phyloP scores from a whole-genome alignment of 2,797 vertebrate genomes.

The Australoheros facetus region DNA sequence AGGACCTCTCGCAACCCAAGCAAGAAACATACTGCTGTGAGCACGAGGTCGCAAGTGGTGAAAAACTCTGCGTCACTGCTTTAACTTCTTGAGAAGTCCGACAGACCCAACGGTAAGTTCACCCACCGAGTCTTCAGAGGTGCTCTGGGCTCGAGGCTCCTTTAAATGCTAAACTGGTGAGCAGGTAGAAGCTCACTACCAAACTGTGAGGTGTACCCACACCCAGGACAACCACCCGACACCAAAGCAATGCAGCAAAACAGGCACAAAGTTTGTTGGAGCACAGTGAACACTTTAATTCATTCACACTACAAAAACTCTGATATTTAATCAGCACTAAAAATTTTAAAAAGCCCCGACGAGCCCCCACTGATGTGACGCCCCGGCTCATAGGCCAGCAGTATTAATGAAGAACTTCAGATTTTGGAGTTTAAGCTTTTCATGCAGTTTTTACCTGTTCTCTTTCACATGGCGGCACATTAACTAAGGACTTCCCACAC shows the following conservation, averaged over 20 bases:
- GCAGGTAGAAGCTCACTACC: too few relatives aligned
- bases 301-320: fast-evolving
- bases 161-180: too few relatives aligned
- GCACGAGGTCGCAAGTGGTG: neutral
- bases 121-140: too few relatives aligned
- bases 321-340: too few relatives aligned
- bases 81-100: too few relatives aligned
- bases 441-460: neutral
- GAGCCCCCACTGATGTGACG: neutral
- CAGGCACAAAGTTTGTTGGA: neutral
- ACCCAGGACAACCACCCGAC: neutral
- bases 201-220: too few relatives aligned
- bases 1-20: neutral
- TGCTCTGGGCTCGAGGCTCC: too few relatives aligned
- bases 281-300: neutral
- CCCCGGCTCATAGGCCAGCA: neutral
- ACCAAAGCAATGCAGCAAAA: neutral
- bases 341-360: neutral
- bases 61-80: too few relatives aligned
- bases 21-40: neutral
- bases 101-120: too few relatives aligned
- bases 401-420: neutral
- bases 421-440: neutral
- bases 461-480: neutral
- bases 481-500: neutral